Evolutionary conservation across 2,113 vertebrate species (phyloP).

Genomic region (Elephas maximus): DNA sequence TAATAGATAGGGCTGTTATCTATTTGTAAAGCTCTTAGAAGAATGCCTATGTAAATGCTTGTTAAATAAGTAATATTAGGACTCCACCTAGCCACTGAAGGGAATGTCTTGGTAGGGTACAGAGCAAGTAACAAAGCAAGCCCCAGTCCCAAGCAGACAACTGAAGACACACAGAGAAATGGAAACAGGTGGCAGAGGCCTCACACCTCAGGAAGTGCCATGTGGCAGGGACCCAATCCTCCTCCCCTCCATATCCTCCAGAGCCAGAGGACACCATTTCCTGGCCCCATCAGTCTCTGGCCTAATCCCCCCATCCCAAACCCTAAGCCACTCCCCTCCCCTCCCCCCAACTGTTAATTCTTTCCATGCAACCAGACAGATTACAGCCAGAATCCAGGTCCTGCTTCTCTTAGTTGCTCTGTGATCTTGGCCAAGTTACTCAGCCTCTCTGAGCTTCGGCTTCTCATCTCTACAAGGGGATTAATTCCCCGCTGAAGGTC

Average conservation of each 20-base stretch:
- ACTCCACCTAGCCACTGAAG: background rate
- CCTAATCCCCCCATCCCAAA: background rate
- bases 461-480: background rate
- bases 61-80: conserved; percentile 43
- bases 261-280: conserved; percentile 64
- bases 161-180: background rate
- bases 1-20: background rate
- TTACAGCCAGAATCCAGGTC: background rate
- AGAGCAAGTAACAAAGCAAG: conserved; percentile 32
- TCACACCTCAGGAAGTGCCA: background rate
- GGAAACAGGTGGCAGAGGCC: background rate
- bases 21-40: background rate
- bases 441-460: background rate
- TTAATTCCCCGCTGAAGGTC: background rate
- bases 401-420: conserved; percentile 3
- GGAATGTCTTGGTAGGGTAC: background rate
- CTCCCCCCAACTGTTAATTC: conserved; percentile 43
- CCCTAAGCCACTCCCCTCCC: background rate
- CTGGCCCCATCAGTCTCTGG: background rate
- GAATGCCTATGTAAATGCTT: conserved; percentile 5
- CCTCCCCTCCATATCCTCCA: conserved; percentile 9
- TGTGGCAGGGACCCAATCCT: background rate
- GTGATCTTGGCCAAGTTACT: conserved; percentile 46
- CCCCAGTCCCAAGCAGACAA: background rate
- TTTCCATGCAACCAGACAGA: background rate